Evolutionary conservation across 2,113 vertebrate species (phyloP), one percentile per base, ranked within the genome.

Genomic region (Passer montanus): DNA sequence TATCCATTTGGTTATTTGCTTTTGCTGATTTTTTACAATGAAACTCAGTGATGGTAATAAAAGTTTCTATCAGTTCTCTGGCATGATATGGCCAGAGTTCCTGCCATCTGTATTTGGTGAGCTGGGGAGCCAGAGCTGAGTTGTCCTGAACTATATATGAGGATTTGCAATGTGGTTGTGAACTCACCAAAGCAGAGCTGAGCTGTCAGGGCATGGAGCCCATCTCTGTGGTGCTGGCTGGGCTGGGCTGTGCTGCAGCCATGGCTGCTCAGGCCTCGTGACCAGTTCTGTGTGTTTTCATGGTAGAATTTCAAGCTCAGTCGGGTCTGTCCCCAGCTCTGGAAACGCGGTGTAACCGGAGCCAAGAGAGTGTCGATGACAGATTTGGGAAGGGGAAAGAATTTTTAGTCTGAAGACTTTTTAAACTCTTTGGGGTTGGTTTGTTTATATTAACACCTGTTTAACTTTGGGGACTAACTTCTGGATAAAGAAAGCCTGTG

Each of bases 371-470:
- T 80, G 95, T 84, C 56, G 39, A 86, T 49, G 89, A 69, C 86
- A 95, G 89, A 73, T 94, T 94, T 80, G 94, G 93, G 95, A 92
- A 84, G 89, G 84, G 87, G 92, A 94, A 95, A 95, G 85, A 96
- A 96, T 96, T 97, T 96, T 70, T 37, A 59, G 55, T 75, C 76
- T 89, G 95, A 95, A 91, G 91, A 27, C 39, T 88, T 96, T 84
- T 92, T 63, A 96, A 96, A 91, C 87, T 94, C 82, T 92, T 93
- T 70, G 82, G 91, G 72, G 47, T 93, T 95, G 88, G 94, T 94
- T 97, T 96, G 92, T 96, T 96, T 96, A 88, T 96, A 27, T 96
- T 97, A 97, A 96, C 94, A 96, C 93, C 83, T 96, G 95, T 96
- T 94, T 91, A 91, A 95, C 91, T 96, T 93, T 90, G 76, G 72